phyloP scores from a whole-genome alignment of 1,140 invertebrate genomes.

The Propsilocerus akamusi region DNA sequence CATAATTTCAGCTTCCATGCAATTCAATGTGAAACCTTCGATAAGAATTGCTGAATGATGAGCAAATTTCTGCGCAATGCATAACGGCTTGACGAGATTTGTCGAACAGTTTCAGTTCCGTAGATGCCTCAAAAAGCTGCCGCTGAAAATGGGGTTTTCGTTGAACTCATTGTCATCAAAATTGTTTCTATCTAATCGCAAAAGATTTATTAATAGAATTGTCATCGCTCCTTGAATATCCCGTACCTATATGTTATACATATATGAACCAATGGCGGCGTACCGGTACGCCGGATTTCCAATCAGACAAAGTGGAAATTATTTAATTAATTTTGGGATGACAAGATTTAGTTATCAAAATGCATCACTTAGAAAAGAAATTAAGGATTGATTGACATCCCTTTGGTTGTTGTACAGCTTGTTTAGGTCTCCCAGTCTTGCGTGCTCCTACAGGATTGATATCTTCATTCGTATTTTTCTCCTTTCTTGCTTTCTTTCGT shows the following conservation, averaged over 20 bases:
- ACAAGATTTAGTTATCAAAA: too few species aligned
- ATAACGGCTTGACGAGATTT: conserved; percentile 41
- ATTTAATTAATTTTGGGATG: too few species aligned
- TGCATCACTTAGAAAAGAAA: too few species aligned
- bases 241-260: conserved; percentile 10
- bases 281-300: conserved; percentile 8
- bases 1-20: conserved; percentile 27
- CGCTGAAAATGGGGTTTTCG: not conserved
- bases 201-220: conserved; percentile 24
- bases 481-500: too few species aligned
- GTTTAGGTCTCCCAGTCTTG: too few species aligned
- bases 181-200: conserved; percentile 20
- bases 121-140: conserved; percentile 36
- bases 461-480: too few species aligned
- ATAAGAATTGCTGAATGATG: conserved; percentile 33
- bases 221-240: conserved; percentile 24
- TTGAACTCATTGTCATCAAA: not conserved
- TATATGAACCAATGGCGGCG: too few species aligned
- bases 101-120: conserved; percentile 48
- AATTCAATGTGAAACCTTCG: conserved; percentile 26
- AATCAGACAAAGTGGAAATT: not conserved
- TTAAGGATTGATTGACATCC: too few species aligned
- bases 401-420: too few species aligned
- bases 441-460: too few species aligned
- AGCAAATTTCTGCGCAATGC: conserved; percentile 50